Evolutionary conservation across 2,888 invertebrate species (phyloP), one percentile per base, ranked within the genome.

Genomic region (Erebia palarica): DNA sequence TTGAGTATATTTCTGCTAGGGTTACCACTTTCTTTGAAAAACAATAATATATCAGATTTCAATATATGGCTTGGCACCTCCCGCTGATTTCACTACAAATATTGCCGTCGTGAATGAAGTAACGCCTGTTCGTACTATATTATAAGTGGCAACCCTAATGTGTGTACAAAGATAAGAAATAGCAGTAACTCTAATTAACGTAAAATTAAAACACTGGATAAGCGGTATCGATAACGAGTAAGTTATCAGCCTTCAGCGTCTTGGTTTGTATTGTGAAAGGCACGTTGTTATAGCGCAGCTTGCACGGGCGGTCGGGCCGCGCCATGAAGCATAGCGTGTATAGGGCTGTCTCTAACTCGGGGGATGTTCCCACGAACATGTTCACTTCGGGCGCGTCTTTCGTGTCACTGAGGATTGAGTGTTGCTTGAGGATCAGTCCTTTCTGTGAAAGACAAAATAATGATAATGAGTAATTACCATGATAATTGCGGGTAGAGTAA

Each of bases 251-350:
- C 65, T 82, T 88, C 14, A 91, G 60, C 0, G 91, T 90, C 75
- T 93, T 93, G 49, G 91, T 92, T 65, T 90, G 88, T 53, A 93
- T 91, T 68, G 88, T 88, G 84, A 93, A 93, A 18, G 82, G 85
- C 1, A 92, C 75, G 75, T 90, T 90, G 76, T 91, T 91, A 80
- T 81, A 86, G 5, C 86, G 88, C 53, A 98, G 94, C 0, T 95
- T 96, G 84, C 98, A 98, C 0, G 95, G 94, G 73, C 94, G 89
- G 84, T 97, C 96, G 0, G 97, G 96, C 71, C 97, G 94, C 7
- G 96, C 91, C 83, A 97, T 94, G 90, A 97, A 98, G 87, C 98
- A 99, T 4, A 98, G 94, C 0, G 98, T 97, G 90, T 98, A 98
- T 8, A 98, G 86, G 0, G 98, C 97, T 85, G 97, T 94, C 86